A percentile compares a stretch with the other conserved stretches of the same genome.
Evolutionary conservation across 1,140 invertebrate genomes (phyloP).

Genomic region (Sitodiplosis mosellana): DNA sequence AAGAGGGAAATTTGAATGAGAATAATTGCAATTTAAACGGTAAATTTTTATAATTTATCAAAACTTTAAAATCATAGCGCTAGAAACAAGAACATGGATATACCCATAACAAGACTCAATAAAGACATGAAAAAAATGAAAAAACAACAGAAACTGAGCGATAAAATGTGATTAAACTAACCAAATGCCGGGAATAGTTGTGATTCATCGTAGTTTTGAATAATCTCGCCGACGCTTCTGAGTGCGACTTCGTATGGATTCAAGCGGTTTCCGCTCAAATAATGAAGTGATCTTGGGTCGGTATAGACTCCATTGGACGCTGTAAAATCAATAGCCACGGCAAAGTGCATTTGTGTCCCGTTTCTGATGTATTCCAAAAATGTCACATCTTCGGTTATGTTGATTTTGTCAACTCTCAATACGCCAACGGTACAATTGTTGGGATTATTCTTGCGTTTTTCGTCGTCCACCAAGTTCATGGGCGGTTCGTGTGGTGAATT

Average conservation of each 20-base stretch:
- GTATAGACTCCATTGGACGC: not conserved
- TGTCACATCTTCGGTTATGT: not conserved
- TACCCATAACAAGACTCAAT: too few relatives aligned
- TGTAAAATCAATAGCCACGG: not conserved
- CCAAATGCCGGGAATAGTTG: not conserved
- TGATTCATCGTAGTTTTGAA: not conserved
- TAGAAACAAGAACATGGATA: too few relatives aligned
- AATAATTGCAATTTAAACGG: too few relatives aligned
- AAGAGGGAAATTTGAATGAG: not conserved
- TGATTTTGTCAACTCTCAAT: not conserved
- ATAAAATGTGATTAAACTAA: not conserved
- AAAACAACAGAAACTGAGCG: too few relatives aligned
- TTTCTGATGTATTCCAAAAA: not conserved
- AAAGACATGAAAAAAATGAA: too few relatives aligned
- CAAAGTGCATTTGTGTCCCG: not conserved
- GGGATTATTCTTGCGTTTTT: not conserved
- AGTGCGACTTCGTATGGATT: not conserved
- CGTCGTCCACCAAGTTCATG: not conserved
- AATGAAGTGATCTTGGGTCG: not conserved
- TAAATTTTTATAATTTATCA: too few relatives aligned
- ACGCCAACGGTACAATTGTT: not conserved
- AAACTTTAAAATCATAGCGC: too few relatives aligned
- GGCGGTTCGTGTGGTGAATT: not conserved
- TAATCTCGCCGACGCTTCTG: not conserved
- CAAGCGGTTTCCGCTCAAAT: not conserved